Conservation (phyloP, 1,140 invertebrate genomes). For the Calephelis virginiensis region DNA sequence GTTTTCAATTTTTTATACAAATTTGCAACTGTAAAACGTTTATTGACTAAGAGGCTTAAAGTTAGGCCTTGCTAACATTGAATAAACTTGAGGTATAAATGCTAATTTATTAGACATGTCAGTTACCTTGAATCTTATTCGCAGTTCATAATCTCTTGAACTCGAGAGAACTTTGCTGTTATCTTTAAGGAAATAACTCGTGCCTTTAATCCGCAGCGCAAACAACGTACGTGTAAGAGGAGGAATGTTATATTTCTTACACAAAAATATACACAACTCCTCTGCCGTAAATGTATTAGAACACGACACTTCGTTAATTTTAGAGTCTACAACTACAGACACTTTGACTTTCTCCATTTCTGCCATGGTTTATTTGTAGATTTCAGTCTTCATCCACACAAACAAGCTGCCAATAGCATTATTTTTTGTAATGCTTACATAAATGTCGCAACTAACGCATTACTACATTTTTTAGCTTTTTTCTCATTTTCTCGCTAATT, state of each 20-base stretch:
- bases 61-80: too few species aligned
- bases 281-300: slow-evolving; percentile 77
- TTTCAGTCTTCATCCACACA: slow-evolving; percentile 49
- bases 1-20: too few species aligned
- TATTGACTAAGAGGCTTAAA: too few species aligned
- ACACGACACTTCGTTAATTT: slow-evolving; percentile 56
- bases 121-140: slow-evolving; percentile 86
- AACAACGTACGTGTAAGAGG: slow-evolving; percentile 89
- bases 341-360: slow-evolving; percentile 62
- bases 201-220: slow-evolving; percentile 81
- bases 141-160: slow-evolving; percentile 83
- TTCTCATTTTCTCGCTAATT: slow-evolving; percentile 42
- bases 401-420: slow-evolving; percentile 59
- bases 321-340: slow-evolving; percentile 56
- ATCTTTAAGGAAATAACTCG: slow-evolving; percentile 83
- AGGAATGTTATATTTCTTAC: slow-evolving; percentile 84
- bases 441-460: background rate
- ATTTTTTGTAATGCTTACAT: slow-evolving; percentile 28
- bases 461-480: slow-evolving; percentile 31
- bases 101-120: background rate
- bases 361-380: slow-evolving; percentile 63
- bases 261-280: slow-evolving; percentile 85
- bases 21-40: too few species aligned
- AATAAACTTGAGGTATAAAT: too few species aligned
- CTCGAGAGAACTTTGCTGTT: slow-evolving; percentile 77